Percentiles rank a stretch among this genome's conserved stretches.
phyloP scores from a whole-genome alignment of 2,113 vertebrate species.

The Grammomys dolichurus region DNA sequence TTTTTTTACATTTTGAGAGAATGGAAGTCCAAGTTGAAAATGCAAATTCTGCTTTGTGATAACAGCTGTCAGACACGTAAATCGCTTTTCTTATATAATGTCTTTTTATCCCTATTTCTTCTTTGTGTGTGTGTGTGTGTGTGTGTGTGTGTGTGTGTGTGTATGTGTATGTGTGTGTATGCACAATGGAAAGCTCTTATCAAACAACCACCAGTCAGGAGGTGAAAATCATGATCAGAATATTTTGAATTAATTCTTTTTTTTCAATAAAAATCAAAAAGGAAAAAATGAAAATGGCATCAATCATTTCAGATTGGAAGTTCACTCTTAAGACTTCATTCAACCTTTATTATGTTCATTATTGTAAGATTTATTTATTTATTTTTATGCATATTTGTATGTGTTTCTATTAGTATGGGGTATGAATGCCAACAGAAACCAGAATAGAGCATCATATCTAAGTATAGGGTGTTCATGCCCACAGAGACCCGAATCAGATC shows the following conservation, averaged over 20 bases:
- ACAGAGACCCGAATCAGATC: not conserved
- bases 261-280: not conserved
- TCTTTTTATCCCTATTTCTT: not conserved
- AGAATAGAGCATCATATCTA: not conserved
- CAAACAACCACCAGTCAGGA: not conserved
- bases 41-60: not conserved
- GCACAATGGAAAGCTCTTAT: not conserved
- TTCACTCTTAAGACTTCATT: not conserved
- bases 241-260: not conserved
- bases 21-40: not conserved
- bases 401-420: not conserved
- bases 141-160: too few relatives aligned
- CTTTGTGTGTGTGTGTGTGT: too few relatives aligned
- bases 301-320: not conserved
- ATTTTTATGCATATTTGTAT: not conserved
- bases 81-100: not conserved
- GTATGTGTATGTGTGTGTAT: too few relatives aligned
- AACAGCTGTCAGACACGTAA: not conserved
- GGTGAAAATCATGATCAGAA: not conserved
- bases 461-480: not conserved
- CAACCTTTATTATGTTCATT: not conserved
- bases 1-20: conserved; percentile 2
- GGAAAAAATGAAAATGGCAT: not conserved
- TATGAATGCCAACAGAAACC: not conserved
- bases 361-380: not conserved